phyloP scores from a whole-genome alignment of 2,797 vertebrate genomes.

The Platyrinchus mystaceus region DNA sequence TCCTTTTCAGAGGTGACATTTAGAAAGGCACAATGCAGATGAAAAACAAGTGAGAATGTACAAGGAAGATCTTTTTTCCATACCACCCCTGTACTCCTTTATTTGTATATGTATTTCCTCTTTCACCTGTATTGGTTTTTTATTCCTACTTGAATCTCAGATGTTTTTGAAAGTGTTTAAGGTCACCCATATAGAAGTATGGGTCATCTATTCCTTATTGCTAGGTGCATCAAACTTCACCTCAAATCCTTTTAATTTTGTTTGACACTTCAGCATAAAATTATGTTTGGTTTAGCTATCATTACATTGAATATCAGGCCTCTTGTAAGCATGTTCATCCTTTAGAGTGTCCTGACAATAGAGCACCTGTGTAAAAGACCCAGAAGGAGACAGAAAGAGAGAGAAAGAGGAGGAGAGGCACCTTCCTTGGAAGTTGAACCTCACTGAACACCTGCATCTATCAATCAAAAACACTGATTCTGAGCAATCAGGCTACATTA shows the following conservation, averaged over 20 bases:
- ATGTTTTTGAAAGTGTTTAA: background rate
- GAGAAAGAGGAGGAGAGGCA: background rate
- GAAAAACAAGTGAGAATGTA: background rate
- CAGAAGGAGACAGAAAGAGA: background rate
- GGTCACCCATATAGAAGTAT: background rate
- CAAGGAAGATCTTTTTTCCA: background rate
- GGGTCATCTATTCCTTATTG: background rate
- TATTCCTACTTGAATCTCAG: background rate
- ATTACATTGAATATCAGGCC: background rate
- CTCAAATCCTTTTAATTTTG: background rate
- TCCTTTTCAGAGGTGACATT: background rate
- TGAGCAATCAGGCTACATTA: background rate
- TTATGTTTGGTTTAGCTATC: background rate
- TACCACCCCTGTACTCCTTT: background rate
- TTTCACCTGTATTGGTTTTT: background rate
- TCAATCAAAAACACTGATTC: background rate
- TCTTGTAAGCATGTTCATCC: background rate
- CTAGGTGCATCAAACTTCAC: background rate
- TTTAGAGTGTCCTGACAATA: background rate
- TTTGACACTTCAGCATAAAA: background rate
- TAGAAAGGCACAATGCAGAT: background rate
- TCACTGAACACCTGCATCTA: background rate
- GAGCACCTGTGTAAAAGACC: background rate
- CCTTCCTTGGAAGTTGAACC: background rate
- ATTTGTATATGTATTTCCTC: background rate